These are phyloP conservation scores for Linnaemya tessellans DNA, from an alignment of 2,888 invertebrate genomes.

Conservation along the genomic window DNA sequence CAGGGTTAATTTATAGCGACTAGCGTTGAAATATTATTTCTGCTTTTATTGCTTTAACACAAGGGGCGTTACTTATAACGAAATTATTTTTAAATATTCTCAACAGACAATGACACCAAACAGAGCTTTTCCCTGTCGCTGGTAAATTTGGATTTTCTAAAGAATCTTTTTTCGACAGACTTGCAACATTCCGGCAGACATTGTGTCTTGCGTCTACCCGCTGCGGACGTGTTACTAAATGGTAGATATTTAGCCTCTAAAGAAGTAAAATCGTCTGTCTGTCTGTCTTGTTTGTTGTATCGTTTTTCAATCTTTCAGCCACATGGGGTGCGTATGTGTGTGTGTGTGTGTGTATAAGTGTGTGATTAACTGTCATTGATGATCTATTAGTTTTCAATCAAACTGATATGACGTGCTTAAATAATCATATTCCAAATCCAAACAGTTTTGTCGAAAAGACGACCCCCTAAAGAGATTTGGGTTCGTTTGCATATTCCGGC, in stretches of 20 bases:
- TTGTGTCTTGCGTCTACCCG: constrained; percentile 46
- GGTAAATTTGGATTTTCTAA: not conserved
- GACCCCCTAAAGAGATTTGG: constrained; percentile 70
- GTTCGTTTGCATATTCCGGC: constrained; percentile 69
- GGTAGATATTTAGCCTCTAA: constrained; percentile 71
- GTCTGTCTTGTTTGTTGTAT: not conserved
- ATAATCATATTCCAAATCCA: constrained; percentile 43
- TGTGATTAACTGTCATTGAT: constrained; percentile 68
- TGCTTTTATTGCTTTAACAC: constrained; percentile 74
- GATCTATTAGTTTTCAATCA: constrained; percentile 72
- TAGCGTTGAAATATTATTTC: constrained; percentile 71
- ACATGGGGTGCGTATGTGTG: not conserved
- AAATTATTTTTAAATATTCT: constrained; percentile 24
- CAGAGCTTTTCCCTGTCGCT: constrained; percentile 41
- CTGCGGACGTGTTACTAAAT: constrained; percentile 65
- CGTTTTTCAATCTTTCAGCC: constrained; percentile 17
- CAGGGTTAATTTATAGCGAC: constrained; percentile 15
- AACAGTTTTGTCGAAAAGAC: constrained; percentile 38
- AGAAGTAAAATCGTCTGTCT: constrained; percentile 55
- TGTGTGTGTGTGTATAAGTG: not conserved
- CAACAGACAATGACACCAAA: constrained; percentile 51
- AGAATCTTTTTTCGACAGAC: constrained; percentile 17
- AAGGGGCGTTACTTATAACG: constrained; percentile 73
- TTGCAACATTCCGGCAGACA: constrained; percentile 29
- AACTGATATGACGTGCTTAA: constrained; percentile 65